A percentile compares a stretch with the other conserved stretches of the same genome.
These are phyloP conservation scores for Pseudococcus longispinus DNA, from an alignment of 2,888 invertebrate genomes.

Conservation along the genomic window DNA sequence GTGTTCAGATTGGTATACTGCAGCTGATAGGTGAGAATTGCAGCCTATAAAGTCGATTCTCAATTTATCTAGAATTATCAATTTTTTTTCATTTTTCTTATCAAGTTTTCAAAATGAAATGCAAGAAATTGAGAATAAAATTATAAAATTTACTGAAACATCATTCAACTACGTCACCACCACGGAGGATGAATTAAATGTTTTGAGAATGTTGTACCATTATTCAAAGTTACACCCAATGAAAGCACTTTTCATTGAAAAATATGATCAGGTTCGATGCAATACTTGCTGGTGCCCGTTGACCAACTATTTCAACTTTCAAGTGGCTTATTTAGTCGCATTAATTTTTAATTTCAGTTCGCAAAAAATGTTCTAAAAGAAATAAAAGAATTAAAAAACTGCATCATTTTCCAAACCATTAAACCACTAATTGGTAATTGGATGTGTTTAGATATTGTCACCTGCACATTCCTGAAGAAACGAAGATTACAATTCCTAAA, in stretches of 20 bases:
- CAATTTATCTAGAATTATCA: too few relatives aligned
- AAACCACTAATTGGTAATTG: conserved; percentile 14
- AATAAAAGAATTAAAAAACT: not conserved
- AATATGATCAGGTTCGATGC: not conserved
- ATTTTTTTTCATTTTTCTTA: too few relatives aligned
- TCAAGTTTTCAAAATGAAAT: conserved; percentile 25
- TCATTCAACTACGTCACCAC: conserved; percentile 21
- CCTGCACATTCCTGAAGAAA: conserved; percentile 32
- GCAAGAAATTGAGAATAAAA: conserved; percentile 16
- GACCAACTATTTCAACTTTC: too few relatives aligned
- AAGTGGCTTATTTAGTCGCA: not conserved
- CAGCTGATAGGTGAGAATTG: not conserved
- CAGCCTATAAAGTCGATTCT: too few relatives aligned
- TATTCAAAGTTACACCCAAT: conserved; percentile 19
- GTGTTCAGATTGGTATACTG: conserved; percentile 19
- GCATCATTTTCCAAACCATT: not conserved
- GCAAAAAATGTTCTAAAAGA: conserved; percentile 29
- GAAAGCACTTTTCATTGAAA: not conserved
- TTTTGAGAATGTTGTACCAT: conserved; percentile 25
- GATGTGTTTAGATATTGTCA: not conserved
- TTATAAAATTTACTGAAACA: not conserved
- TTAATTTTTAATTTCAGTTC: not conserved
- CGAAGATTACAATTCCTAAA: conserved; percentile 36
- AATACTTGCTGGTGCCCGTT: too few relatives aligned
- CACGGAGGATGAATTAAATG: conserved; percentile 32